Evolutionary conservation across 2,113 vertebrate species (phyloP), one percentile per base, ranked within the genome.

Genomic region (Otis tarda): DNA sequence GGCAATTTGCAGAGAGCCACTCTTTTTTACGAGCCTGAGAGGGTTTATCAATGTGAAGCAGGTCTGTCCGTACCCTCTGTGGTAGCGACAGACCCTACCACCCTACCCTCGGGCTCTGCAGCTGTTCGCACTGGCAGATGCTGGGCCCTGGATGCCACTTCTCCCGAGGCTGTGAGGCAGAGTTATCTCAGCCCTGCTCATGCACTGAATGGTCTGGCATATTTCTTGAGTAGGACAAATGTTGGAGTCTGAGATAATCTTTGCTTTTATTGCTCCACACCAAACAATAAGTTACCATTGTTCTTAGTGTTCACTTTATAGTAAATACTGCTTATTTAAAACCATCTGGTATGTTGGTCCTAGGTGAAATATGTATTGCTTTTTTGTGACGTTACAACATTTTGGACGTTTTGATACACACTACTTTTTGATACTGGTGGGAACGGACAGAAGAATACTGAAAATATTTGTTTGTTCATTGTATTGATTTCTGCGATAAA

Each of bases 401-500:
- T 93, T 92, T 65, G 33, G 43, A 80, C 37, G 15, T 19, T 85
- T 89, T 80, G 22, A 55, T 52, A n/a, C 35, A 39, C 4, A 2
- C 49, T 77, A 6, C 7, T 68, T 90, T 83, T 59, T 63, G 57
- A 57, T 21, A 67, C 8, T 64, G 9, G 24, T 86, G 14, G 31
- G 31, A 90, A 88, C 0, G 0, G 23, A n/a, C 3, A 12, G 71
- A 86, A 77, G 30, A 90, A 81, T 30, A 49, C 17, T 41, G 49
- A 95, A 91, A 91, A 73, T 79, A 84, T 69, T 89, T 90, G 53
- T 82, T 94, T 90, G 47, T 65, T 92, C 21, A 0, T 37, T 87
- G 12, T 73, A 94, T 90, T 92, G 91, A 95, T 96, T 96, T 93
- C 22, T 22, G 28, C 71, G 84, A 90, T 93, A 97, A 97, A 95